Evolutionary conservation across 2,888 invertebrate species (phyloP).

Genomic region (Pristionchus arcanus): DNA sequence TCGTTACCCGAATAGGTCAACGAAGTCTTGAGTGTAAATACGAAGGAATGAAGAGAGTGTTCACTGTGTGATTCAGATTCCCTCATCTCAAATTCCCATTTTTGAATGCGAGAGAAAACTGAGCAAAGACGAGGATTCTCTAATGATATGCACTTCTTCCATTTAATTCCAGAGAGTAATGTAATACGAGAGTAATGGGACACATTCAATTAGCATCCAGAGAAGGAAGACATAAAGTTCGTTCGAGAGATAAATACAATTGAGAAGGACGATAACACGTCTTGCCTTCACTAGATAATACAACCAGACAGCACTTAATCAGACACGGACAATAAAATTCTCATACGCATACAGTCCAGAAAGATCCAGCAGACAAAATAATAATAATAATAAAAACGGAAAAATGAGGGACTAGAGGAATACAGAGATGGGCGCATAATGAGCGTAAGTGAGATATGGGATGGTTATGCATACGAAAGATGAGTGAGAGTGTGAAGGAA

Average conservation of each 20-base stretch:
- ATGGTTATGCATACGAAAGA: neutral
- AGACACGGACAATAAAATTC: neutral
- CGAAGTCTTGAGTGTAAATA: neutral
- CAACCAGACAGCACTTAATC: neutral
- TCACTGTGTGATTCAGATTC: neutral
- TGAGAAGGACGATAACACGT: neutral
- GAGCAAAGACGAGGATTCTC: neutral
- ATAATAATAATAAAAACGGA: neutral
- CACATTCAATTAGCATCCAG: slow-evolving; percentile 3
- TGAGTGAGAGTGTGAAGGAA: neutral
- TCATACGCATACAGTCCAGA: neutral
- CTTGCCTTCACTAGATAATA: neutral
- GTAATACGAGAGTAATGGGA: neutral
- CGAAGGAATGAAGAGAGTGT: neutral
- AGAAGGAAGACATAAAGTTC: neutral
- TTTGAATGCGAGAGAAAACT: neutral
- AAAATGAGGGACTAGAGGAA: neutral
- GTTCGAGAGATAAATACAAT: neutral
- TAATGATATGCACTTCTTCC: slow-evolving; percentile 30
- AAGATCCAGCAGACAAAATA: neutral
- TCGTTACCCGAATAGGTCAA: slow-evolving; percentile 11
- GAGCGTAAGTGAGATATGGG: neutral
- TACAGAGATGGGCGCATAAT: neutral
- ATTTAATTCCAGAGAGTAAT: neutral
- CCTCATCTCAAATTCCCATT: neutral